phyloP scores from a whole-genome alignment of 2,888 invertebrate genomes.

The Smittia aterrima region DNA sequence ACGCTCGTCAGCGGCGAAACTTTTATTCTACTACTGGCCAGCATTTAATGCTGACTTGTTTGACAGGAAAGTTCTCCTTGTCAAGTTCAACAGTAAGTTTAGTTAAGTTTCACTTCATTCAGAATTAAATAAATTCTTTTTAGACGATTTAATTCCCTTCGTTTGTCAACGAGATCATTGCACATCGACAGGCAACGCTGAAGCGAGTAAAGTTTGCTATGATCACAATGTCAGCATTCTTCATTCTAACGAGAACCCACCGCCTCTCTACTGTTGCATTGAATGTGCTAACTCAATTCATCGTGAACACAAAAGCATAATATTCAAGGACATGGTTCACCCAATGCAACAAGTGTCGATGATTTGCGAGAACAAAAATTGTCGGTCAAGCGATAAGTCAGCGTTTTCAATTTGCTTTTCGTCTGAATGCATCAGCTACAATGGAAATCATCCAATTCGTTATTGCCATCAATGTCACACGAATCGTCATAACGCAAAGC shows the following conservation, averaged over 20 bases:
- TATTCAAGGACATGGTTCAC: constrained; percentile 82
- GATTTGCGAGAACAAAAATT: constrained; percentile 96
- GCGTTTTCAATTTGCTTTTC: constrained; percentile 96
- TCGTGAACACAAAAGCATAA: constrained; percentile 79
- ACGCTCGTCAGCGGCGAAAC: constrained; percentile 90
- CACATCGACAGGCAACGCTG: constrained; percentile 79
- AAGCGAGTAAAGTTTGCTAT: constrained; percentile 90
- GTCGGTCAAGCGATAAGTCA: constrained; percentile 84
- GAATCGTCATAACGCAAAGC: constrained; percentile 80
- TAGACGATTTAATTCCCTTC: constrained; percentile 74
- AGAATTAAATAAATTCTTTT: background rate
- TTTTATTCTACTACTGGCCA: constrained; percentile 99
- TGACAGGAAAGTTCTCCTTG: constrained; percentile 82
- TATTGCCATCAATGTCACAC: constrained; percentile 89
- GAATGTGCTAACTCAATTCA: constrained; percentile 94
- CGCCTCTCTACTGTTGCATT: constrained; percentile 92
- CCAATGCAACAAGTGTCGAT: constrained; percentile 94
- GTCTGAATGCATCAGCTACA: constrained; percentile 93
- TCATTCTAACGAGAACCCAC: constrained; percentile 82
- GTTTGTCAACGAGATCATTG: constrained; percentile 91
- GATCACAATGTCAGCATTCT: constrained; percentile 89
- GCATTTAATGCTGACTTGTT: constrained; percentile 92
- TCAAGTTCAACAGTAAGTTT: constrained; percentile 78
- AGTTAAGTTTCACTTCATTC: background rate
- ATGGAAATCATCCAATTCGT: constrained; percentile 93